Evolutionary conservation across 2,888 invertebrate species (phyloP).

Genomic region (Linnaemya tessellans): DNA sequence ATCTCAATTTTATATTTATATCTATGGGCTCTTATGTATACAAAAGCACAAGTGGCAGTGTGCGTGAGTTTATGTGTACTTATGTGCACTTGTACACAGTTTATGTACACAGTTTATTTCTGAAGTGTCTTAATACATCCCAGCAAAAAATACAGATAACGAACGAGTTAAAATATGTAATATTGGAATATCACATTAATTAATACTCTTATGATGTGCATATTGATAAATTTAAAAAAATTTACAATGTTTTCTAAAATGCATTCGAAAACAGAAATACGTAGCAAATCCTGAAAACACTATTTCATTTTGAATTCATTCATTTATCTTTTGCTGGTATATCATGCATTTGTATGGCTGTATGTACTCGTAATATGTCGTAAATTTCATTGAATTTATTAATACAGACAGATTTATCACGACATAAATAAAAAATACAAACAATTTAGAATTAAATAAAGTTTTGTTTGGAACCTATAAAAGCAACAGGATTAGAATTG

Average conservation of each 20-base stretch:
- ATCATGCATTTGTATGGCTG: not conserved
- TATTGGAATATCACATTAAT: no score
- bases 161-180: no score
- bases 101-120: conserved; percentile 22
- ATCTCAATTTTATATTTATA: conserved; percentile 34
- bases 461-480: not conserved
- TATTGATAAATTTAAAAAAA: no score
- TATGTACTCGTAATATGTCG: conserved; percentile 5
- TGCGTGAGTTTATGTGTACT: not conserved
- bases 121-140: conserved; percentile 13
- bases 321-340: no score
- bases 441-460: conserved; percentile 1
- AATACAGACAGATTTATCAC: conserved; percentile 49
- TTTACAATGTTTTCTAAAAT: no score
- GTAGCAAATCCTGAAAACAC: no score
- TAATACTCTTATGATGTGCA: no score
- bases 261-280: no score
- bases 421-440: conserved; percentile 9
- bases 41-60: not conserved
- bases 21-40: not conserved
- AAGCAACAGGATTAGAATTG: conserved; percentile 21
- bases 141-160: no score
- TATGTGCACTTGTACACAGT: conserved; percentile 20
- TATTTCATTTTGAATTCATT: no score
- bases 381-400: conserved; percentile 51